Evolutionary conservation across 2,888 invertebrate species (phyloP).

Genomic region (Halictus quadricinctus): DNA sequence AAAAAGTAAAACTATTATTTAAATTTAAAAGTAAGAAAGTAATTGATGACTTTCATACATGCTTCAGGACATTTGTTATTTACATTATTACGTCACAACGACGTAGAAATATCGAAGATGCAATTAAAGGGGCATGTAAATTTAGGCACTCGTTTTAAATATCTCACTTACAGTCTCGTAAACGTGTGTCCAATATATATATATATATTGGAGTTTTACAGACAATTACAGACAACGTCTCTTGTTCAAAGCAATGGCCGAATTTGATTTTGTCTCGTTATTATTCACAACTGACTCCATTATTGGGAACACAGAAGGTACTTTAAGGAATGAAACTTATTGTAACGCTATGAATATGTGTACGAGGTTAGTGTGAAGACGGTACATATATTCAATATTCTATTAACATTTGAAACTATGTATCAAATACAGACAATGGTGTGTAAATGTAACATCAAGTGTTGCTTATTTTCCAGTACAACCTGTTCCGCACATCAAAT

Average conservation of each 20-base stretch:
- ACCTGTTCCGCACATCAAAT: constrained; percentile 14
- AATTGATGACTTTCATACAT: background rate
- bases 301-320: constrained; percentile 51
- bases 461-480: constrained; percentile 51
- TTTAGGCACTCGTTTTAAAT: constrained; percentile 41
- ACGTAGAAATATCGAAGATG: constrained; percentile 5
- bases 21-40: background rate
- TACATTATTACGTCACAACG: background rate
- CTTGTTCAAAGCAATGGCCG: background rate
- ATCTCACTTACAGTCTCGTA: constrained; percentile 26
- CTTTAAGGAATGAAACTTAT: constrained; percentile 32
- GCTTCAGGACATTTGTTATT: background rate
- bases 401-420: constrained; percentile 59
- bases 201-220: background rate
- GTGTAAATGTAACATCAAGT: constrained; percentile 70
- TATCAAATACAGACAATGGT: constrained; percentile 76
- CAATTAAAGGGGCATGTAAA: constrained; percentile 44
- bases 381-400: constrained; percentile 52
- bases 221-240: constrained; percentile 6
- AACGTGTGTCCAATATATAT: background rate
- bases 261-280: constrained; percentile 25
- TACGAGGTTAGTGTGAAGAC: constrained; percentile 37
- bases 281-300: constrained; percentile 34
- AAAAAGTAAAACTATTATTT: background rate
- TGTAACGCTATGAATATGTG: constrained; percentile 39